Base-by-base conservation (phyloP, 2,797 vertebrate genomes). In the Xerus rutilus region DNA sequence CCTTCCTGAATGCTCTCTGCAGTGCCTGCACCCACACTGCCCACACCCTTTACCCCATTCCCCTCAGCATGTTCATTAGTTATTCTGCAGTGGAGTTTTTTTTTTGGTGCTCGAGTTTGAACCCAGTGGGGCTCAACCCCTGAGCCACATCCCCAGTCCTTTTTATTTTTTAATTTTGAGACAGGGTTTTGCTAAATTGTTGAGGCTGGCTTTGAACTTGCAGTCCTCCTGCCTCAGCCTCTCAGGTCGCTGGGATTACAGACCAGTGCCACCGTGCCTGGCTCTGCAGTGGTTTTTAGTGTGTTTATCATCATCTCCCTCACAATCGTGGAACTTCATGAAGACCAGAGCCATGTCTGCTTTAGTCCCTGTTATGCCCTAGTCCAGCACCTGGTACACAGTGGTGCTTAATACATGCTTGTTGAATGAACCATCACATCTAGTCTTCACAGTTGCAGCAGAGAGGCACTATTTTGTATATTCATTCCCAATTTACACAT, bases 1-100 rank as follows among this genome's bases (percentile, higher is more conserved):
- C 45, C 39, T 43, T 25, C 18, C 28, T 43, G 0, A 9, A 12
- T 17, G 54, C 8, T 23, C 18, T 49, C 65, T 23, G 21, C 5
- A 8, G 45, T 52, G 18, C 18, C 8, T 5, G 4, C 0, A 1
- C 23, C 14, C 14, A 25, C 65, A 25, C 9, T 45, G 35, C 45
- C 35, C 39, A 11, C 0, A 6, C 28, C 23, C 11, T 47, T 14
- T 23, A 4, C 49, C 45, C 32, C 47, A 11, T 0, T 4, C 32
- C 28, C 12, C 47, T 14, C 28, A 4, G 6, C 54, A 28, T 49
- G n/a, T n/a, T 62, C 88, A 73, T 28, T 32, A 43, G 7, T 47
- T 70, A 62, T 28, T 23, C 54, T 57, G 54, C 54, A 21, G 54
- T 57, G 20, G 18, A 6, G 3, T 54, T 54, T 57, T 57, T 57